Evolutionary conservation across 2,888 invertebrate species (phyloP), one percentile per base, ranked within the genome.

Genomic region (Neoaliturus tenellus): DNA sequence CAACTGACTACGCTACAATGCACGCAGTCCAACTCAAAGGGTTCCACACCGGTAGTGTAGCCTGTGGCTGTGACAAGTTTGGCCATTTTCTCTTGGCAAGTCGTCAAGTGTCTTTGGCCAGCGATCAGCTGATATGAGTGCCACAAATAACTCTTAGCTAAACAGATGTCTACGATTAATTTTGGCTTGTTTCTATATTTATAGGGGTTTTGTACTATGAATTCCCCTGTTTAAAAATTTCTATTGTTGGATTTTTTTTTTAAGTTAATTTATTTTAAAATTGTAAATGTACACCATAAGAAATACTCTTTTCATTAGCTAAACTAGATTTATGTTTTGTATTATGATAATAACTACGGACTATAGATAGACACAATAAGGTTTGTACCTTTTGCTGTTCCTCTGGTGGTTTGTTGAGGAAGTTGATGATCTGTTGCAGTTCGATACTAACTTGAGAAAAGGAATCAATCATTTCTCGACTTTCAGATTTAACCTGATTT

Each of bases 381-480:
- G 39, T 39, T 8, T 39, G 6, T 25, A 85, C 84, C 82, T 84
- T 84, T 55, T 83, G 35, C 25, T 51, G 67, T 31, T 85, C 81
- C 20, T 81, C 35, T 31, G 58, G 80, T 12, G 78, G 83, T 31
- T 67, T 78, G 67, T 83, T 78, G 12, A 83, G 51, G 58, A 86
- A 87, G 20, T 86, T 91, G 12, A 92, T 91, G 35, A 95, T 89
- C 1, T 91, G 92, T 25, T 91, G 92, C 33, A 95, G 89, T 88
- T 95, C 95, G 71, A 93, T 92, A 48, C 92, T 92, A 87, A 93
- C 93, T 51, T 92, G 91, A 31, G 91, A 91, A 88, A 94, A 95
- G 0, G 94, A 94, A 86, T 94, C 94, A 62, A 95, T 89, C 92
- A 95, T 93, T 87, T 95, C 94, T 58, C 92, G 92, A 89, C 94